Percentiles rank a stretch among this genome's conserved stretches.
These are phyloP conservation scores for Trichonephila clavata DNA, from an alignment of 1,140 invertebrate species.

Conservation along the genomic window DNA sequence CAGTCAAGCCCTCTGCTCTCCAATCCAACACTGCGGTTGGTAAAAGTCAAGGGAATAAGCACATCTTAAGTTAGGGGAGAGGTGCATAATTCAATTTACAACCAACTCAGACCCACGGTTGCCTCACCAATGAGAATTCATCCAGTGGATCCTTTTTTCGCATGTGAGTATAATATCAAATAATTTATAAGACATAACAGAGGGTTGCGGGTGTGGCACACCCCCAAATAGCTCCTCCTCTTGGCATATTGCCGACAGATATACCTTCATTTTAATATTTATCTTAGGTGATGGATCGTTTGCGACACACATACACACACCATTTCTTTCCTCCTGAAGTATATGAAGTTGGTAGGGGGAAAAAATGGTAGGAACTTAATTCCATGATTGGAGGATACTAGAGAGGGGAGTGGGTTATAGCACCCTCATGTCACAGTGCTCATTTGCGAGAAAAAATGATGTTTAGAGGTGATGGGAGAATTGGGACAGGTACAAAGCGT, in stretches of 20 bases:
- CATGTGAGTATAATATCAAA: not conserved
- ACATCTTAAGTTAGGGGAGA: constrained; percentile 27
- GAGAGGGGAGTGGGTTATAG: not conserved
- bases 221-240: constrained; percentile 41
- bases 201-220: not conserved
- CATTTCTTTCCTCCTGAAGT: not conserved
- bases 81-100: constrained; percentile 54
- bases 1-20: not conserved
- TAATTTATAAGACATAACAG: constrained; percentile 25
- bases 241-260: constrained; percentile 27
- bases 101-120: not conserved
- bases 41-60: not conserved
- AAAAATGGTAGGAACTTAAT: not conserved
- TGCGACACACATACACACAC: constrained; percentile 2
- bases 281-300: constrained; percentile 40
- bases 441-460: constrained; percentile 54
- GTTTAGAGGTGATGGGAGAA: constrained; percentile 23
- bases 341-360: not conserved
- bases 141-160: not conserved
- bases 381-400: constrained; percentile 25
- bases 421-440: constrained; percentile 27
- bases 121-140: constrained; percentile 6
- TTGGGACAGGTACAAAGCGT: not conserved
- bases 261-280: constrained; percentile 64
- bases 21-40: not conserved